phyloP scores from a whole-genome alignment of 2,888 invertebrate genomes.

The Nomada fabriciana region DNA sequence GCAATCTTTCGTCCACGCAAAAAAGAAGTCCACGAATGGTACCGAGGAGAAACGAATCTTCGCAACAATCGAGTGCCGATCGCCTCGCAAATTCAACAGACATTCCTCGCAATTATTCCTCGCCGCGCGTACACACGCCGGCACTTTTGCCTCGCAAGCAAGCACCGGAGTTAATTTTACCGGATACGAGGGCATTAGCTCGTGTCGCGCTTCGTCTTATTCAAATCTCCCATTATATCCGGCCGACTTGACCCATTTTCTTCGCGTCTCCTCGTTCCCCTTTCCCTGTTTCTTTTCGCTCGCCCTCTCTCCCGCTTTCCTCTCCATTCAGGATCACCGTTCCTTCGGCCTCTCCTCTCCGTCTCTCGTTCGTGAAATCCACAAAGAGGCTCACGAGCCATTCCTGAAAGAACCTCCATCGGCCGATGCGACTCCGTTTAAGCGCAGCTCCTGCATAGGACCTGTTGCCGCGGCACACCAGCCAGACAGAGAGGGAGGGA shows the following conservation, averaged over 20 bases:
- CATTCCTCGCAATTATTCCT: not conserved
- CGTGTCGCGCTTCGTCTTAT: slow-evolving; percentile 63
- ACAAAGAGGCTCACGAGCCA: slow-evolving; percentile 70
- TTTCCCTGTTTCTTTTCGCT: not conserved
- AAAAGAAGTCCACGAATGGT: too few relatives aligned
- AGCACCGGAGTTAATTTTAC: slow-evolving; percentile 51
- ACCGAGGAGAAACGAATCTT: too few relatives aligned
- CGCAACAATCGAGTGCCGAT: too few relatives aligned
- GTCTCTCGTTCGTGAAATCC: slow-evolving; percentile 63
- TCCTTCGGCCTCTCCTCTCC: slow-evolving; percentile 36
- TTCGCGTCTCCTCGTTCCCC: slow-evolving; percentile 25
- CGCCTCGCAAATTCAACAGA: not conserved
- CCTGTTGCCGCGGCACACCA: slow-evolving; percentile 77
- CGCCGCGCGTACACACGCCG: not conserved
- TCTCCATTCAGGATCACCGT: slow-evolving; percentile 39
- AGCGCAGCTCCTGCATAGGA: slow-evolving; percentile 77
- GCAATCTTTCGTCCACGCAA: not conserved
- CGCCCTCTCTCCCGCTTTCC: slow-evolving; percentile 20
- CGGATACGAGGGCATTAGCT: slow-evolving; percentile 36
- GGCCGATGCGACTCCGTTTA: slow-evolving; percentile 75
- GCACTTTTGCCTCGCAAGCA: slow-evolving; percentile 13
- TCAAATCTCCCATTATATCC: slow-evolving; percentile 65
- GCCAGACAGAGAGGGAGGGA: slow-evolving; percentile 49
- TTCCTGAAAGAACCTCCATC: slow-evolving; percentile 71
- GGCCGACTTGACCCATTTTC: slow-evolving; percentile 67